Evolutionary conservation across 2,797 vertebrate genomes (phyloP), one percentile per base, ranked within the genome.

Genomic region (Melanogrammus aeglefinus): DNA sequence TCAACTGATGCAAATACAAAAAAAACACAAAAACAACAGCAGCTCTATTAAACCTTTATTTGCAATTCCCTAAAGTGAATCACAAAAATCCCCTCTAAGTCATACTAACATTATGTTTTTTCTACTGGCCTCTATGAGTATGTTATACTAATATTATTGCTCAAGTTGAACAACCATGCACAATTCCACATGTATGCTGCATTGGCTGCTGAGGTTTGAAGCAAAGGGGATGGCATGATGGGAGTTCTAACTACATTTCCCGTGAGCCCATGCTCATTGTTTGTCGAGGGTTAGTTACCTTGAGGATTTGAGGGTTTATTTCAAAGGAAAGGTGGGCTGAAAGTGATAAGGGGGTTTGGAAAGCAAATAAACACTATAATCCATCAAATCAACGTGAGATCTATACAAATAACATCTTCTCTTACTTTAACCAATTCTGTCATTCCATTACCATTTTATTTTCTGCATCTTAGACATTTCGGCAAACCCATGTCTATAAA

Each of bases 21-120:
- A 24, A 66, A 27, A n/a, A 24, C 27, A 24, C 9, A 27, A 27
- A 24, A 69, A 7, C n/a, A 69, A 24, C 63, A 27, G 24, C 63
- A 12, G 63, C n/a, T 5, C 35, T 13, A 75, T 6, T 39, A 75
- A 47, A 75, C 29, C 3, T 75, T 75, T 75, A 75, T 75, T 75
- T 75, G 13, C 3, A 44, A 74, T 74, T 69, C 57, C 21, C 35
- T 27, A 13, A 66, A 35, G 33, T 27, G 63, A 76, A 41, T 71
- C 69, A 76, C 66, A 70, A 29, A 71, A 2, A 1, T 35, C 31
- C 13, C 33, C 13, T 72, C 29, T 72, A 35, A 16, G 18, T 35
- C 16, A 24, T 18, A 33, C 33, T 57, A 74, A 18, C 3, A 71
- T 27, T 69, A 69, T 69, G n/a, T 8, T 12, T 10, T 6, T 27